These are phyloP conservation scores for Danio albolineatus DNA, from an alignment of 2,797 vertebrate species.

Conservation along the genomic window DNA sequence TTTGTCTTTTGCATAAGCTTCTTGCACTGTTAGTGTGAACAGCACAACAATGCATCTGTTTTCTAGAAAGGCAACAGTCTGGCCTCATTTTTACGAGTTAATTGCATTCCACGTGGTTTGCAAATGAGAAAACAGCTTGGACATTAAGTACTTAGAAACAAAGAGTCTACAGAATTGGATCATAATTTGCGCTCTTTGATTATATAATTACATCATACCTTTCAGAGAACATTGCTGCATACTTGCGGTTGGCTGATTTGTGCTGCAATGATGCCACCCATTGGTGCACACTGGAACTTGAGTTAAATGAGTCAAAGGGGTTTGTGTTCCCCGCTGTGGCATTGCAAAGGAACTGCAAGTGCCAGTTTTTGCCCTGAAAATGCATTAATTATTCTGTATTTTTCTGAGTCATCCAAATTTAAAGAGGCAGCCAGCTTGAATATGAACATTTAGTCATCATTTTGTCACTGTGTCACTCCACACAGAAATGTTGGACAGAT, in stretches of 20 bases:
- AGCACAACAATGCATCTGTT: slow-evolving; percentile 20
- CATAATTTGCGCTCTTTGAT: slow-evolving; percentile 53
- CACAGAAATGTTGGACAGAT: background rate
- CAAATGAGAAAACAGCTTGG: slow-evolving; percentile 35
- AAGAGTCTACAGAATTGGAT: slow-evolving; percentile 40
- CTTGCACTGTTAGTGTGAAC: background rate
- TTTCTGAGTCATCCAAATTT: background rate
- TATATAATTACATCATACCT: slow-evolving; percentile 70
- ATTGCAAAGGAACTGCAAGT: background rate
- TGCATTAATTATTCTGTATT: background rate
- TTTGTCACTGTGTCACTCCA: background rate
- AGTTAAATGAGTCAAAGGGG: background rate
- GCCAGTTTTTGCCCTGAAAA: slow-evolving; percentile 6
- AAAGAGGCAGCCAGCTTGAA: background rate
- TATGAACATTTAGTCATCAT: background rate
- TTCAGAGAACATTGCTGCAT: slow-evolving; percentile 44
- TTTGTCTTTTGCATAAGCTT: background rate
- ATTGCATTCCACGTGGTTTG: slow-evolving; percentile 14
- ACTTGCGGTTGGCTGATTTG: background rate
- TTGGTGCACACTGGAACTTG: slow-evolving; percentile 44
- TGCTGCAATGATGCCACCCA: slow-evolving; percentile 40
- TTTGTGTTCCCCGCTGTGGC: background rate
- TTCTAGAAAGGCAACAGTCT: slow-evolving; percentile 20
- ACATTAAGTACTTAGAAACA: slow-evolving; percentile 42
- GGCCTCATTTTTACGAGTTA: background rate